Percentiles rank a stretch among this genome's conserved stretches.
phyloP scores from a whole-genome alignment of 2,888 invertebrate species.

The Rhamnusium bicolor region DNA sequence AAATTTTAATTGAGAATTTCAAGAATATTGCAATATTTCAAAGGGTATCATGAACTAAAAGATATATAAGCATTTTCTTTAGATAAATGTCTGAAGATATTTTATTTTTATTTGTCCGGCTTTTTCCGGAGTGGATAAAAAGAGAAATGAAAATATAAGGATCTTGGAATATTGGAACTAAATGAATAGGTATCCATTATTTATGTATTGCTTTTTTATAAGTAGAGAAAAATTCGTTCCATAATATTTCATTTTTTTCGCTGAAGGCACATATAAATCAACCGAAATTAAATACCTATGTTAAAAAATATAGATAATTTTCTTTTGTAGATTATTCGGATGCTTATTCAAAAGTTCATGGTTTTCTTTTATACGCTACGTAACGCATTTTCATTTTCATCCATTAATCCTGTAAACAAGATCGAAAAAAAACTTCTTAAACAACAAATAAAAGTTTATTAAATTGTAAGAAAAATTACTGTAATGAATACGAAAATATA shows the following conservation, averaged over 20 bases:
- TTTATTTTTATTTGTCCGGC: neutral
- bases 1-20: neutral
- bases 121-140: neutral
- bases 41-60: neutral
- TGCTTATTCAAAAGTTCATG: neutral
- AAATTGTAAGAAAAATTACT: no score
- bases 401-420: neutral
- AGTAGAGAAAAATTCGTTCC: neutral
- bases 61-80: neutral
- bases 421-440: no score
- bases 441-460: no score
- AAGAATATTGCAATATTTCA: neutral
- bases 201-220: neutral
- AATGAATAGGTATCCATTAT: neutral
- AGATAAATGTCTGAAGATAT: neutral
- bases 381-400: neutral
- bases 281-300: neutral
- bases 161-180: neutral
- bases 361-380: neutral
- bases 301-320: neutral
- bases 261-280: slow-evolving; percentile 1
- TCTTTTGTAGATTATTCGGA: neutral
- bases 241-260: neutral
- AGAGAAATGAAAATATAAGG: neutral
- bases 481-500: no score